Conservation (phyloP, 2,113 vertebrate species). For the Oryzias melastigma region DNA sequence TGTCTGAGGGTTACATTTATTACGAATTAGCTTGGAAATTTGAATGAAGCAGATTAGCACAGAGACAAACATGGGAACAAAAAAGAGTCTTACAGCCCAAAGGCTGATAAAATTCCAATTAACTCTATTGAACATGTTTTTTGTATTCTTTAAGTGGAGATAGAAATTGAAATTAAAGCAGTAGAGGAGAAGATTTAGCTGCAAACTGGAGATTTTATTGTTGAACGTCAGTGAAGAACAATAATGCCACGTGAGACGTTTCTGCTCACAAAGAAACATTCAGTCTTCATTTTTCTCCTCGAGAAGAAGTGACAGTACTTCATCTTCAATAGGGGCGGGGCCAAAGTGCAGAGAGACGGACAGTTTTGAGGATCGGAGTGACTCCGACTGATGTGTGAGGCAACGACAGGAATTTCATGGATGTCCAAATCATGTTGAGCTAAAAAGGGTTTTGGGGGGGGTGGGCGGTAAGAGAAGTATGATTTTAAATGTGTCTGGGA, state of each 20-base stretch:
- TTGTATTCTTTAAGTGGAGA: conserved; percentile 16
- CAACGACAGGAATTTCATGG: conserved; percentile 22
- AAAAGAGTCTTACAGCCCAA: conserved; percentile 18
- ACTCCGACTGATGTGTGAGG: conserved; percentile 13
- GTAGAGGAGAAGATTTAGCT: conserved; percentile 6
- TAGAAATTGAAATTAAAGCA: conserved; percentile 16
- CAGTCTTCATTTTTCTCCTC: conserved; percentile 7
- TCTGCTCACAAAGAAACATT: conserved; percentile 6
- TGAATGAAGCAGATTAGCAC: conserved; percentile 31
- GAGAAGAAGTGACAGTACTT: conserved; percentile 10
- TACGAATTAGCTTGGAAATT: conserved; percentile 28
- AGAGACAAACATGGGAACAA: conserved; percentile 29
- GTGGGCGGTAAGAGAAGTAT: conserved; percentile 7
- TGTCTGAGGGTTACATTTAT: background rate
- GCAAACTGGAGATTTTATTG: conserved; percentile 9
- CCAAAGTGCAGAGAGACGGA: conserved; percentile 17
- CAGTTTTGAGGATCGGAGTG: conserved; percentile 14
- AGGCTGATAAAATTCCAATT: conserved; percentile 54
- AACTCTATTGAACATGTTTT: conserved; percentile 19
- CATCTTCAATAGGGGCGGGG: conserved; percentile 5
- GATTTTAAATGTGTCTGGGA: conserved; percentile 7
- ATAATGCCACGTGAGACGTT: background rate
- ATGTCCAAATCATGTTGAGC: conserved; percentile 11
- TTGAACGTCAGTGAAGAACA: background rate
- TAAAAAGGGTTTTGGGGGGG: background rate